Percentiles rank a stretch among this genome's conserved stretches.
phyloP scores from a whole-genome alignment of 2,113 vertebrate species.

The Murina feae region DNA sequence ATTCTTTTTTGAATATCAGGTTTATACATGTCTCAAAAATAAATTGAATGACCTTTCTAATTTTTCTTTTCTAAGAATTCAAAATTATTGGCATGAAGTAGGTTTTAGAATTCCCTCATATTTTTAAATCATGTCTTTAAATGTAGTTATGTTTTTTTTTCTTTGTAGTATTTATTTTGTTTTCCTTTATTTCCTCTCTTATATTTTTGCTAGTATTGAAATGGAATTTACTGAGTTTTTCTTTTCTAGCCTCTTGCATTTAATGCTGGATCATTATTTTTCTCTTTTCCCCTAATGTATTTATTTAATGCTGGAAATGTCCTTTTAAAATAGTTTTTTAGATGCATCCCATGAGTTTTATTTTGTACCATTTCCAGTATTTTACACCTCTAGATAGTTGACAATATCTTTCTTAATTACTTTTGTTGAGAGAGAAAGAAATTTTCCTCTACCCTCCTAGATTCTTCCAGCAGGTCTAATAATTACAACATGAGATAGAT shows the following conservation, averaged over 20 bases:
- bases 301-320: neutral
- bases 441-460: neutral
- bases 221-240: neutral
- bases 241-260: neutral
- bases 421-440: neutral
- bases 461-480: neutral
- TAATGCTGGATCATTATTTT: neutral
- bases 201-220: neutral
- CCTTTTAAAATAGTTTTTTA: neutral
- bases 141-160: neutral
- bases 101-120: neutral
- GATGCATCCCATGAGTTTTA: neutral
- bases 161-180: neutral
- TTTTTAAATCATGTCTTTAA: neutral
- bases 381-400: neutral
- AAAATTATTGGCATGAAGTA: conserved; percentile 14
- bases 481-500: neutral
- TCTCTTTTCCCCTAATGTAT: neutral
- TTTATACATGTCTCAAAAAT: neutral
- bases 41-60: neutral
- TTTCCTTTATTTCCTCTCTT: neutral
- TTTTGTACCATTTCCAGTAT: neutral
- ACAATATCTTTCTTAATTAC: neutral
- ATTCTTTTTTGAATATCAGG: conserved; percentile 4
- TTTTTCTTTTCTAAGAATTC: neutral